phyloP scores from a whole-genome alignment of 2,797 vertebrate genomes.

The Triplophysa bombifrons region DNA sequence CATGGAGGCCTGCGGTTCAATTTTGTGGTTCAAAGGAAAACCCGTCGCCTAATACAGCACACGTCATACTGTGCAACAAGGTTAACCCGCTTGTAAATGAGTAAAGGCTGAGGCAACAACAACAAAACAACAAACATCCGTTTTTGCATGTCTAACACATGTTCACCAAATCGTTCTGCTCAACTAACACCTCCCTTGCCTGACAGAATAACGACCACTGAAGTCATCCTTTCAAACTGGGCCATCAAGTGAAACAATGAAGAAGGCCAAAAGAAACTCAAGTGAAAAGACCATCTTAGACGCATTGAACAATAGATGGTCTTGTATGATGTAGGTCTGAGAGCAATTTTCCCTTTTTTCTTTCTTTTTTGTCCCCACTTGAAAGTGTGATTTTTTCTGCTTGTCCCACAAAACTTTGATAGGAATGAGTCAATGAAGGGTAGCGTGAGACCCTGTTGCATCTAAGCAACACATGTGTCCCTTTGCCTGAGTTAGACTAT shows the following conservation, averaged over 20 bases:
- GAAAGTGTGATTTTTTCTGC: conserved; percentile 43
- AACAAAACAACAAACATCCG: not conserved
- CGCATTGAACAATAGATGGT: conserved; percentile 28
- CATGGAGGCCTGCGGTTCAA: conserved; percentile 1
- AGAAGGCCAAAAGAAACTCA: conserved; percentile 1
- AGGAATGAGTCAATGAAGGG: conserved; percentile 27
- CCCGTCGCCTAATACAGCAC: not conserved
- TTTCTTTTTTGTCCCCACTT: conserved; percentile 18
- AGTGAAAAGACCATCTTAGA: conserved; percentile 42
- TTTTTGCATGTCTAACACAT: conserved; percentile 12
- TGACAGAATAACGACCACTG: conserved; percentile 34
- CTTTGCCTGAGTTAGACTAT: not conserved
- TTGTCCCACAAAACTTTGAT: conserved; percentile 44
- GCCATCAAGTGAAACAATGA: conserved; percentile 10
- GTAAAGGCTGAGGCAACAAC: conserved; percentile 27
- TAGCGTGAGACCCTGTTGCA: conserved; percentile 8
- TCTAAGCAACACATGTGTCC: conserved; percentile 12
- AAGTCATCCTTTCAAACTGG: conserved; percentile 38
- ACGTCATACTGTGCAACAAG: not conserved
- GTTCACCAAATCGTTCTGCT: conserved; percentile 9
- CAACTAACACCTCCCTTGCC: not conserved
- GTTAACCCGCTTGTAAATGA: conserved; percentile 9
- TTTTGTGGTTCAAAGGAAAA: not conserved
- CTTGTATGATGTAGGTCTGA: conserved; percentile 42
- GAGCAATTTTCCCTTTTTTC: conserved; percentile 32